Conservation (phyloP, 1,140 invertebrate species). For the Potamilus streckersoni region DNA sequence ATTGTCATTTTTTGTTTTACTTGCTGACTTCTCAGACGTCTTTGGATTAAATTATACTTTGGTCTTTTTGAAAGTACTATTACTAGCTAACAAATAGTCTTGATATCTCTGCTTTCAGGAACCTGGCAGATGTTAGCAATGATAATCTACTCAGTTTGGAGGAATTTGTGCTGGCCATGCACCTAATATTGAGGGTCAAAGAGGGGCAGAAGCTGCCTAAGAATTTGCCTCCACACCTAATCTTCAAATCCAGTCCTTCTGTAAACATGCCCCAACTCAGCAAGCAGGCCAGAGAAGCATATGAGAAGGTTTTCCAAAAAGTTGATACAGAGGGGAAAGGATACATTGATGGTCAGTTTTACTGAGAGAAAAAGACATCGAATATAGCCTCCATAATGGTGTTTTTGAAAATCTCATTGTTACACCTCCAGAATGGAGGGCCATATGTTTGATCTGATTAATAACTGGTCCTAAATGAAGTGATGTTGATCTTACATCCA, state of each 20-base stretch:
- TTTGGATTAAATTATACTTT: neutral
- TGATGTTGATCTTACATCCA: no score
- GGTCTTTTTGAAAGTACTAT: neutral
- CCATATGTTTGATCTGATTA: no score
- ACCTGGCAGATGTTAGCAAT: slow-evolving; percentile 56
- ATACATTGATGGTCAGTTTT: slow-evolving; percentile 42
- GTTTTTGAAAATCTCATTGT: no score
- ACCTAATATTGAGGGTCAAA: slow-evolving; percentile 48
- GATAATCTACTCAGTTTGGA: slow-evolving; percentile 61
- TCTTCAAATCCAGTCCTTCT: slow-evolving; percentile 29
- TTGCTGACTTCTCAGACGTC: neutral
- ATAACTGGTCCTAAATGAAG: no score
- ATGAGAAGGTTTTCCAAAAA: slow-evolving; percentile 46
- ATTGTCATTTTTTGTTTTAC: slow-evolving; percentile 3
- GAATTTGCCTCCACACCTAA: slow-evolving; percentile 44
- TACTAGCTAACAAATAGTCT: neutral
- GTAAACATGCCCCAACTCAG: slow-evolving; percentile 28
- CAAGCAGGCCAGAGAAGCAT: slow-evolving; percentile 45
- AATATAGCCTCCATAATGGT: no score
- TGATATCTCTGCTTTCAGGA: slow-evolving; percentile 39
- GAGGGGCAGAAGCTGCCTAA: slow-evolving; percentile 44
- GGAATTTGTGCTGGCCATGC: slow-evolving; percentile 60
- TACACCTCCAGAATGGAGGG: no score
- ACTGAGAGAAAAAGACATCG: neutral
- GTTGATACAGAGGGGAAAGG: slow-evolving; percentile 35